These are phyloP conservation scores for Cygnus buccinator DNA, from an alignment of 2,113 vertebrate genomes.

Conservation along the genomic window DNA sequence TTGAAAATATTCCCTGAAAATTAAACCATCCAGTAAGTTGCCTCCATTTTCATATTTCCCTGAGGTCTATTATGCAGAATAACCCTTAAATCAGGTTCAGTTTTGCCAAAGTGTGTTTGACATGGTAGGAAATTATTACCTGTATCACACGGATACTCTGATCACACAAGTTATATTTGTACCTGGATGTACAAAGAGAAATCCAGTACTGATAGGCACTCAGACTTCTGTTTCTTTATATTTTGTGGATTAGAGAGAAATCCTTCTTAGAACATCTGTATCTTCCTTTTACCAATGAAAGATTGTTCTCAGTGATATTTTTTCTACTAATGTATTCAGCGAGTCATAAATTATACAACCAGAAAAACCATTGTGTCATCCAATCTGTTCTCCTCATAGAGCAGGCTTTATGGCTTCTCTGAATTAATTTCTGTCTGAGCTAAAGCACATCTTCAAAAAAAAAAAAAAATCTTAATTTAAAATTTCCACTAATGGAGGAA, in stretches of 20 bases:
- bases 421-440: conserved; percentile 57
- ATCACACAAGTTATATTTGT: background rate
- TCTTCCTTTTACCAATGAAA: background rate
- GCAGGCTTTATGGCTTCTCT: conserved; percentile 45
- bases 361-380: conserved; percentile 59
- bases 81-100: background rate
- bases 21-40: background rate
- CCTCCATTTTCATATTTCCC: background rate
- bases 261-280: background rate
- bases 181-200: background rate
- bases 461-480: background rate
- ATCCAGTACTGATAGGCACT: background rate
- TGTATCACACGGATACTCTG: background rate
- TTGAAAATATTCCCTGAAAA: background rate
- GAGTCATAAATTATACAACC: conserved; percentile 47
- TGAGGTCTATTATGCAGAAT: background rate
- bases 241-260: background rate
- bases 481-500: conserved; percentile 36
- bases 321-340: conserved; percentile 42
- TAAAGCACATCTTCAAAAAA: conserved; percentile 8
- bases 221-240: background rate
- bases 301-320: conserved; percentile 37
- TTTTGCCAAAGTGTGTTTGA: background rate
- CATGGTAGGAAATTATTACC: background rate
- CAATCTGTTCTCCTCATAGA: conserved; percentile 37